A percentile compares a stretch with the other conserved stretches of the same genome.
These are phyloP conservation scores for Apeira syringaria DNA, from an alignment of 2,888 invertebrate genomes.

Conservation along the genomic window DNA sequence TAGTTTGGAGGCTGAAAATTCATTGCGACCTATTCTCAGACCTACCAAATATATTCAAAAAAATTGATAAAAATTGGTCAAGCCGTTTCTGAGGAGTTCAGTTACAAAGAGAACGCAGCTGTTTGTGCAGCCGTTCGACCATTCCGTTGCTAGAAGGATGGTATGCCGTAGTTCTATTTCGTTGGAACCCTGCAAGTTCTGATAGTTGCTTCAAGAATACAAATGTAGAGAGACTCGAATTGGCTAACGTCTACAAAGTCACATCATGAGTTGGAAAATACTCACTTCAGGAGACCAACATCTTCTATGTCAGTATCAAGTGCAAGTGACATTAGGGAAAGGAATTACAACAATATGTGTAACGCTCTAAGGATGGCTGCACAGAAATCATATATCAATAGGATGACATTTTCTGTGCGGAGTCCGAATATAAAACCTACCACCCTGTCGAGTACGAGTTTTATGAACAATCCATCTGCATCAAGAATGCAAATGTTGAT, in stretches of 20 bases:
- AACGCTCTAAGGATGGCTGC: slow-evolving; percentile 43
- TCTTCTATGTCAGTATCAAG: slow-evolving; percentile 56
- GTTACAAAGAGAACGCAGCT: too few species aligned
- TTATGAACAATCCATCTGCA: slow-evolving; percentile 44
- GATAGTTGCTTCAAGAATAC: slow-evolving; percentile 50
- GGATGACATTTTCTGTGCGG: slow-evolving; percentile 49
- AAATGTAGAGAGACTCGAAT: slow-evolving; percentile 46
- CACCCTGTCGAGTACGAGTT: slow-evolving; percentile 44
- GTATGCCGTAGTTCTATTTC: too few species aligned
- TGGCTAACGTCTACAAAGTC: slow-evolving; percentile 42
- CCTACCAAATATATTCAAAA: too few species aligned
- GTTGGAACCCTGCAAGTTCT: too few species aligned
- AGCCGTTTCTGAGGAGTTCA: too few species aligned
- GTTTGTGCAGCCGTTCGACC: too few species aligned
- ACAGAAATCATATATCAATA: too few species aligned
- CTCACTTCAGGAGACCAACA: slow-evolving; percentile 48
- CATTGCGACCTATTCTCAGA: too few species aligned
- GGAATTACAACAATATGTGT: slow-evolving; percentile 41
- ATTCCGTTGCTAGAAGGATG: too few species aligned
- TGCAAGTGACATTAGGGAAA: slow-evolving; percentile 42
- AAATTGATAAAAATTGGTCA: too few species aligned
- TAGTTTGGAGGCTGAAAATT: too few species aligned
- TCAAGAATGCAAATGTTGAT: slow-evolving; percentile 50
- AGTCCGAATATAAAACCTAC: slow-evolving; percentile 53
- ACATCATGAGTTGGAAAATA: slow-evolving; percentile 46